Evolutionary conservation across 2,113 vertebrate genomes (phyloP).

Genomic region (Gnathonemus longibarbis): DNA sequence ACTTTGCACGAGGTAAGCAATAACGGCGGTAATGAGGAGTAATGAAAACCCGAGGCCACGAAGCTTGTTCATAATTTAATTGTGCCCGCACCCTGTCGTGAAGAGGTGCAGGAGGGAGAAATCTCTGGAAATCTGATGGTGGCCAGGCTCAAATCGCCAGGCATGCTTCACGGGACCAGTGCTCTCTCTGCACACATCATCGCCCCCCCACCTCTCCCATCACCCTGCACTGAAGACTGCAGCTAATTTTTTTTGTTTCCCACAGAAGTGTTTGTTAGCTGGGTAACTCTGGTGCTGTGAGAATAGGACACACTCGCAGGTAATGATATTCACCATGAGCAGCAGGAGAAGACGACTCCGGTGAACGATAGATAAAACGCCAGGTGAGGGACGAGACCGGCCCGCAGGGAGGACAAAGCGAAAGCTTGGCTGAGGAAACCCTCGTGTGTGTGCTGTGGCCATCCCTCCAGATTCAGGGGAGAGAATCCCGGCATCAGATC

Average conservation of each 20-base stretch:
- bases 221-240: neutral
- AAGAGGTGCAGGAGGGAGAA: neutral
- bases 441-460: neutral
- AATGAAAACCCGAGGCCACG: neutral
- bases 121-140: neutral
- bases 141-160: too few relatives aligned
- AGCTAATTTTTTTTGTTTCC: neutral
- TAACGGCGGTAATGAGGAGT: neutral
- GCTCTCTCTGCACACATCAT: neutral
- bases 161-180: neutral
- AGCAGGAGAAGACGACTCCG: neutral
- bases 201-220: neutral
- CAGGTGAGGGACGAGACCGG: neutral
- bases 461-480: neutral
- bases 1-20: conserved; percentile 4
- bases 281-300: neutral
- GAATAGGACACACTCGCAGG: neutral
- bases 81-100: neutral
- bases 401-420: neutral
- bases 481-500: conserved; percentile 8
- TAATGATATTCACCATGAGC: neutral
- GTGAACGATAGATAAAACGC: neutral
- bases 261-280: too few relatives aligned
- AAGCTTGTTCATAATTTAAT: conserved; percentile 14
- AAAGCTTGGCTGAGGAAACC: neutral